Evolutionary conservation across 2,113 vertebrate species (phyloP).

Genomic region (Microcebus griseorufus): DNA sequence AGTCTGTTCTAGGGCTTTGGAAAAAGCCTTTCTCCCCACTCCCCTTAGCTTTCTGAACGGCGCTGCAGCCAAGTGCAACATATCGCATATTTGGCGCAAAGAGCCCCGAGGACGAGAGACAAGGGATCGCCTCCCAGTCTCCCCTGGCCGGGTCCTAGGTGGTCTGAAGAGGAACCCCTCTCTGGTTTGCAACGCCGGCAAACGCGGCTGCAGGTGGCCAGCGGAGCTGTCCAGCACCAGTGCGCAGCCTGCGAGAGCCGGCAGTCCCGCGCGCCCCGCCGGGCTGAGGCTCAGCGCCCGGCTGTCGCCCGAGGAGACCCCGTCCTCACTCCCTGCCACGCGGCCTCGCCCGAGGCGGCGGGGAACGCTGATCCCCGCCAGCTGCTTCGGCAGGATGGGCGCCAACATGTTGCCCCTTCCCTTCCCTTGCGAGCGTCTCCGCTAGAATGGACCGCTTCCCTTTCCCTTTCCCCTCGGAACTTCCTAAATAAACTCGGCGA

Average conservation of each 20-base stretch:
- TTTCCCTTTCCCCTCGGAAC: background rate
- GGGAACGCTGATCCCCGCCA: background rate
- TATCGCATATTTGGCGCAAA: background rate
- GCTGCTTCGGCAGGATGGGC: background rate
- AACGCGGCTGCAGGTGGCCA: background rate
- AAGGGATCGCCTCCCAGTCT: accelerated
- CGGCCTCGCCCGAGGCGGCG: background rate
- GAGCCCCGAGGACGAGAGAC: accelerated
- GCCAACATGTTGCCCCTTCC: background rate
- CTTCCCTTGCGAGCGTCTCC: background rate
- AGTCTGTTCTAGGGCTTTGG: background rate
- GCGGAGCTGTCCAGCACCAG: constrained; percentile 83
- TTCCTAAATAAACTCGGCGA: constrained; percentile 46
- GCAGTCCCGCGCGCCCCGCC: background rate
- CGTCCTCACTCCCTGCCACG: background rate
- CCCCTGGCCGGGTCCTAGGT: background rate
- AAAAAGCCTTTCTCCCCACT: background rate
- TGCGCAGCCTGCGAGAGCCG: background rate
- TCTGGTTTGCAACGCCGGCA: accelerated
- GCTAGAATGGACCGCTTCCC: background rate
- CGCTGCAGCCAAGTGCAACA: background rate
- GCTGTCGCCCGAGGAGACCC: background rate
- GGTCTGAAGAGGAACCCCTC: too few species aligned
- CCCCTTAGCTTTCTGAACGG: background rate
- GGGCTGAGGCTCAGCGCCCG: background rate